These are phyloP conservation scores for Enteromius trimaculatus DNA, from an alignment of 2,797 vertebrate species.

Conservation along the genomic window DNA sequence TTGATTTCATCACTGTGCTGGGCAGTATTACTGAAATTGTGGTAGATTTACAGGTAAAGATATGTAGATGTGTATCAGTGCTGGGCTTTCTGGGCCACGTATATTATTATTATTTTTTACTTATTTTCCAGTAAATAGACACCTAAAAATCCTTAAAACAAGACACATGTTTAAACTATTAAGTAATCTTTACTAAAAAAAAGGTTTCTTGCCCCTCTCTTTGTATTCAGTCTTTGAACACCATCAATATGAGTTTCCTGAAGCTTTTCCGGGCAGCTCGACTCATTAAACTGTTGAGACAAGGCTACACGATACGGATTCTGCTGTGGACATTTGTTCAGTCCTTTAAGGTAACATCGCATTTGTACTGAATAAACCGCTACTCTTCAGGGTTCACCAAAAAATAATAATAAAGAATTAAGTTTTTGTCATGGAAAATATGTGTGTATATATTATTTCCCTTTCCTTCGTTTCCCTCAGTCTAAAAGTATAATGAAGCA, in stretches of 20 bases:
- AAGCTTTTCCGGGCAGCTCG: conserved; percentile 95
- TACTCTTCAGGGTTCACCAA: neutral
- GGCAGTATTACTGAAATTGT: conserved; percentile 98
- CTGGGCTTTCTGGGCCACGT: neutral
- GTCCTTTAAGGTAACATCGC: conserved; percentile 90
- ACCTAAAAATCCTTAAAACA: neutral
- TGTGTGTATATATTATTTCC: neutral
- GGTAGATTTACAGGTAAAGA: conserved; percentile 92
- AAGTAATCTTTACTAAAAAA: neutral
- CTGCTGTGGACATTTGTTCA: conserved; percentile 99
- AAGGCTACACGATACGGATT: conserved; percentile 98
- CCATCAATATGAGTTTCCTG: conserved; percentile 98
- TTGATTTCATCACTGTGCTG: conserved; percentile 98
- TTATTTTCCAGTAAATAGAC: neutral
- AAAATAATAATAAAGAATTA: no score
- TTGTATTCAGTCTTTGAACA: conserved; percentile 87
- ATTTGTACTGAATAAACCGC: neutral
- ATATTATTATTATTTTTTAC: neutral
- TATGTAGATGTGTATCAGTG: neutral
- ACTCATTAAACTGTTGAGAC: conserved; percentile 95
- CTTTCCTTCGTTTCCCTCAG: neutral
- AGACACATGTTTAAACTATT: neutral
- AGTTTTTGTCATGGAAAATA: neutral
- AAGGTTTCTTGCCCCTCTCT: neutral
- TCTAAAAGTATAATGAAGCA: neutral